Base-by-base conservation (phyloP, 2,888 invertebrate species). In the Liopterus haemorrhoidalis region DNA sequence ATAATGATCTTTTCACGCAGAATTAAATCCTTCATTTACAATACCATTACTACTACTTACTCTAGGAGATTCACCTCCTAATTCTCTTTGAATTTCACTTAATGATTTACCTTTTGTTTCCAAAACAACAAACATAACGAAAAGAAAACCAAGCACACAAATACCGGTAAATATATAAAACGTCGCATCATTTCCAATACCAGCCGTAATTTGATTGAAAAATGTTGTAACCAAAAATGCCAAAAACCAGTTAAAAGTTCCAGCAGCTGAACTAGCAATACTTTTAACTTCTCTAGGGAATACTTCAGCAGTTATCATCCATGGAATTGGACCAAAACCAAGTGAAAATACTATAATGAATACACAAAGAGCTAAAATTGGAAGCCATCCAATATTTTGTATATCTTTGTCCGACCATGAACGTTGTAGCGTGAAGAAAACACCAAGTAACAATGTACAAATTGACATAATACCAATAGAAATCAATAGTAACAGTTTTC, bases 301-400 rank as follows among this genome's bases (percentile, higher is more conserved):
- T 8, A 92, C 70, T 64, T 92, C 92, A 2, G 89, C 79, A 64
- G 83, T 73, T 73, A 87, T 84, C 73, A 90, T 76, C 87, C 87
- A 88, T 0, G 91, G 91, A 32, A 92, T 85, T 0, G 92, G 92
- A 0, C 92, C 92, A 57, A 82, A 84, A 35, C 91, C 91, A 24
- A 90, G 60, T 0, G 88, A 86, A 69, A 90, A 92, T 30, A 85
- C 78, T 14, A 86, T 66, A 14, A 90, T 82, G 65, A 87, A 92
- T 2, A 85, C 51, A 31, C 86, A 84, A 14, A 91, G 66, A 18
- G 83, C 78, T 2, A 79, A 57, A 4, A 92, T 67, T 0, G 91
- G 90, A 44, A 92, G 61, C 82, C 87, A 89, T 0, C 76, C 75
- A 5, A 88, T 70, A 11, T 69, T 59, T 1, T 62, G 59, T 1